Base-by-base conservation (phyloP, 2,888 invertebrate genomes). In the Erynnis tages region DNA sequence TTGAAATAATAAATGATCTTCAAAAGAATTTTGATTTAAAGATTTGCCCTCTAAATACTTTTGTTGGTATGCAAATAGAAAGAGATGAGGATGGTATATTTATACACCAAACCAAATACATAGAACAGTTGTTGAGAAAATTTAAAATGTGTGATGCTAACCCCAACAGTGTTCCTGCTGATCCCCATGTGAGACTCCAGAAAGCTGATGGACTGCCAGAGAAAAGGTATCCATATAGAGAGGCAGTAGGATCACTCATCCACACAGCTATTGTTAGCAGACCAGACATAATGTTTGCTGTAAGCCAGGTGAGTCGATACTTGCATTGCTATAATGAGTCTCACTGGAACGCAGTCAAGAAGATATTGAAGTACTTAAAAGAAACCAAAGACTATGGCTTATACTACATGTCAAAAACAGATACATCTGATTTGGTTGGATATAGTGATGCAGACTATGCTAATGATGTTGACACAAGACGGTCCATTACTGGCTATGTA, bases 311-410 rank as follows among this genome's bases (percentile, higher is more conserved):
- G 17, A 61, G 59, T 55, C 30, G 54, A 38, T 62, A 19, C 49
- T 16, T 57, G 0, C 40, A 57, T 43, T 44, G 32, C 43, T 16
- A 17, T 10, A 37, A 37, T n/a, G 16, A 16, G 7, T 17, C n/a
- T 4, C 37, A 37, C 10, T 56, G 55, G 56, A 48, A 46, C 48
- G 59, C 29, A 21, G 54, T 59, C 0, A 59, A 52, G 44, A 55
- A 43, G 25, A 54, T 58, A 29, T 43, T 56, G 4, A 54, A 43
- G 11, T 54, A 56, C 14, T 13, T 56, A 7, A 54, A 54, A 30
- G 55, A 46, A 14, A 27, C 27, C 8, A 27, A 27, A 27, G 27
- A 27, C 7, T 27, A 27, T 27, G 27, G 27, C 8, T 8, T 27
- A 4, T 21, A 6, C 6, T 21, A 21, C 6, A 3, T 4, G 6